Evolutionary conservation across 2,888 invertebrate species (phyloP).

Genomic region (Hecatera dysodea): DNA sequence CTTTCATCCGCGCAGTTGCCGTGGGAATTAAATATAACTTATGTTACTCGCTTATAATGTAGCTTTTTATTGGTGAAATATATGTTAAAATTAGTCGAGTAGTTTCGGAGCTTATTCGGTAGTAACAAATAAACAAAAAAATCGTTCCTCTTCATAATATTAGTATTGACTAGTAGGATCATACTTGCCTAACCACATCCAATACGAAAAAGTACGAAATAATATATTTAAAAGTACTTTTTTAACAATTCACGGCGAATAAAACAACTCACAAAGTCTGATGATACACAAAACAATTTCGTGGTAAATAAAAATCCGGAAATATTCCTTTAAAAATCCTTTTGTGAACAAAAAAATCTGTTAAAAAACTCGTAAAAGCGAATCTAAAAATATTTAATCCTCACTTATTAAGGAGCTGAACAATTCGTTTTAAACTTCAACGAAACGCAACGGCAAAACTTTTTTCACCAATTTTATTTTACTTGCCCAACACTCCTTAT

Average conservation of each 20-base stretch:
- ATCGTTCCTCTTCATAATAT: no score
- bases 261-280: background rate
- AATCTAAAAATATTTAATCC: constrained; percentile 70
- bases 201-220: no score
- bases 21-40: no score
- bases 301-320: constrained; percentile 27
- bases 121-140: no score
- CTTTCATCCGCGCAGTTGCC: no score
- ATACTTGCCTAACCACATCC: no score
- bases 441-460: constrained; percentile 62
- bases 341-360: constrained; percentile 36
- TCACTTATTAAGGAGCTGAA: constrained; percentile 71
- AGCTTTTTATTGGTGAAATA: no score
- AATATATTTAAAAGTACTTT: background rate
- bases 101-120: no score
- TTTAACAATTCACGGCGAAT: background rate
- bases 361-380: constrained; percentile 56
- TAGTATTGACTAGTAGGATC: no score
- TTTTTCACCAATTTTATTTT: constrained; percentile 53
- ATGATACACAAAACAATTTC: constrained; percentile 7
- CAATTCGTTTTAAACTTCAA: constrained; percentile 71
- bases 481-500: constrained; percentile 66
- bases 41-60: no score
- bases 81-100: no score
- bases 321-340: constrained; percentile 29